A percentile compares a stretch with the other conserved stretches of the same genome.
phyloP scores from a whole-genome alignment of 2,797 vertebrate species.

The Leuciscus waleckii region DNA sequence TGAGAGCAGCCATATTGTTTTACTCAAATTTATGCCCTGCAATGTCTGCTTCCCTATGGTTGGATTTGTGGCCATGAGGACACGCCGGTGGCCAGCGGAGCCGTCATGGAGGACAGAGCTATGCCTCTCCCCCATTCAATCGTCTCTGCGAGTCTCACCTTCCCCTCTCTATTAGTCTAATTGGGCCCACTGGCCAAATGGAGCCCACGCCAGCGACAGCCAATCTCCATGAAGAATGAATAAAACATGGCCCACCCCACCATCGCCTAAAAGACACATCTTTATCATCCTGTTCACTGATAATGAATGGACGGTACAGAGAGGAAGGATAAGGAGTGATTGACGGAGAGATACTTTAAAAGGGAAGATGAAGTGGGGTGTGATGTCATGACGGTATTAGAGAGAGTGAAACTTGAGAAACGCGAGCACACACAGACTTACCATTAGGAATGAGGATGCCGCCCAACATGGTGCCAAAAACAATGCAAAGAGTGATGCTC shows the following conservation, averaged over 20 bases:
- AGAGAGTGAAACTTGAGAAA: slow-evolving; percentile 31
- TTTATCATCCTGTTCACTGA: slow-evolving; percentile 56
- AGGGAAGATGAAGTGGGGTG: slow-evolving; percentile 59
- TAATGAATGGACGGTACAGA: slow-evolving; percentile 55
- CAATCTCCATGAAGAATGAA: slow-evolving; percentile 60
- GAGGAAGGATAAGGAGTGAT: slow-evolving; percentile 35
- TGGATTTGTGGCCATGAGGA: slow-evolving; percentile 59
- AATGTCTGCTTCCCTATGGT: slow-evolving; percentile 52
- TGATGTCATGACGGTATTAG: slow-evolving; percentile 40
- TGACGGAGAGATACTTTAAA: slow-evolving; percentile 61
- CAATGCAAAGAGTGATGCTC: slow-evolving; percentile 90
- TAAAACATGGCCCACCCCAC: slow-evolving; percentile 62
- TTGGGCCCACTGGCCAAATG: slow-evolving; percentile 68
- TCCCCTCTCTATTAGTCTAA: slow-evolving; percentile 83
- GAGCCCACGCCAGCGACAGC: slow-evolving; percentile 53
- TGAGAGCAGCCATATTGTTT: slow-evolving; percentile 79
- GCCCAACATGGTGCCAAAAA: slow-evolving; percentile 97
- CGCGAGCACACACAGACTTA: slow-evolving; percentile 68
- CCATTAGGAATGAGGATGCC: slow-evolving; percentile 98
- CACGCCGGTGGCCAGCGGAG: slow-evolving; percentile 47
- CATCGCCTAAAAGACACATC: slow-evolving; percentile 53
- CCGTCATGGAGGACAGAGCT: slow-evolving; percentile 54
- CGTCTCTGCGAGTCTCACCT: slow-evolving; percentile 57
- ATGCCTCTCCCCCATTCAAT: slow-evolving; percentile 51
- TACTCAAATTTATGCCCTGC: slow-evolving; percentile 77